A percentile compares a stretch with the other conserved stretches of the same genome.
These are phyloP conservation scores for Scleropages formosus DNA, from an alignment of 2,797 vertebrate species.

Conservation along the genomic window DNA sequence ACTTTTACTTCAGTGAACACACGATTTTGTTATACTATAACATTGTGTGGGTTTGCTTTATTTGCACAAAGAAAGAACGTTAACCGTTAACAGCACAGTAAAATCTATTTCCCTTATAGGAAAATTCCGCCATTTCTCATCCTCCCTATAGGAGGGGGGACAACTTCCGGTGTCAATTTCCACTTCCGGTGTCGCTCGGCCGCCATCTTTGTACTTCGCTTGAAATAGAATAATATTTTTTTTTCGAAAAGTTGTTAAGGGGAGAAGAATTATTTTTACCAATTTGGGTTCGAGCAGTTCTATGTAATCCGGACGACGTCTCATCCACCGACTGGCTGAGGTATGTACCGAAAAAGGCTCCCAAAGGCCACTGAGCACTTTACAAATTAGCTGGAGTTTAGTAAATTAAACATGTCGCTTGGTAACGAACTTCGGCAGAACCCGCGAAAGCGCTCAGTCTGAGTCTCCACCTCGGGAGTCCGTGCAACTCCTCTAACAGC, in stretches of 20 bases:
- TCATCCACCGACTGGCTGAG: slow-evolving; percentile 23
- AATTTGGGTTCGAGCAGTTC: not conserved
- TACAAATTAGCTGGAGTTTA: slow-evolving; percentile 15
- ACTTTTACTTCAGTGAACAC: too few species aligned
- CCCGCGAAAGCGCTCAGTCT: not conserved
- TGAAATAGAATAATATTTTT: slow-evolving; percentile 46
- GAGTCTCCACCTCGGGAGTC: too few species aligned
- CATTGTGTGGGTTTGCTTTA: too few species aligned
- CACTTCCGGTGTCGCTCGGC: slow-evolving; percentile 60
- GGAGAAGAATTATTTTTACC: slow-evolving; percentile 14
- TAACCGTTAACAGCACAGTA: not conserved
- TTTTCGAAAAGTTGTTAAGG: slow-evolving; percentile 3
- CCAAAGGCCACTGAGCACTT: not conserved
- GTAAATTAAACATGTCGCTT: slow-evolving; percentile 5
- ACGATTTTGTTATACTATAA: too few species aligned
- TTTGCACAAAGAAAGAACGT: too few species aligned
- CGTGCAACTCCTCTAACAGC: too few species aligned
- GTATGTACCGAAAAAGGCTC: slow-evolving; percentile 13
- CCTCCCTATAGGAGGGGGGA: slow-evolving; percentile 27
- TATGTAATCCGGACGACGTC: slow-evolving; percentile 14
- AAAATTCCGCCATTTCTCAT: slow-evolving; percentile 4
- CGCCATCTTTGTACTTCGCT: slow-evolving; percentile 55
- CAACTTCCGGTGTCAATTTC: slow-evolving; percentile 42
- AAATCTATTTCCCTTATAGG: too few species aligned
- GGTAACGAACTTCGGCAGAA: not conserved